These are phyloP conservation scores for Argyrosomus regius DNA, from an alignment of 2,797 vertebrate genomes.

Conservation along the genomic window DNA sequence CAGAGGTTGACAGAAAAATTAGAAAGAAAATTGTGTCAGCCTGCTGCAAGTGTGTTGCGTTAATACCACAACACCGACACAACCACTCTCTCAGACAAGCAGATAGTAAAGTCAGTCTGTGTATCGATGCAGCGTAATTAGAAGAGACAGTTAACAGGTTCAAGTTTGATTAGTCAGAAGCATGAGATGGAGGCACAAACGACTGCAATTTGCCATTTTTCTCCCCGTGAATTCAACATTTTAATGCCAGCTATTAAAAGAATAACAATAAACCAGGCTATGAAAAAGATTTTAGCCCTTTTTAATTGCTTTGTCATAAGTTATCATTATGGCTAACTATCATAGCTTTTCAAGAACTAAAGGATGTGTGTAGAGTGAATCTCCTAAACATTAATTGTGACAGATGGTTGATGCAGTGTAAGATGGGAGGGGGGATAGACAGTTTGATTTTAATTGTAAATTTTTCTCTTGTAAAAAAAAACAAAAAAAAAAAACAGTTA, in stretches of 20 bases:
- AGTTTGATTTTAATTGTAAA: conserved; percentile 29
- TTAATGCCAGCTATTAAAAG: conserved; percentile 64
- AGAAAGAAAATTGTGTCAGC: not conserved
- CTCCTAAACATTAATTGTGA: conserved; percentile 44
- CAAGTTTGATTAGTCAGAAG: conserved; percentile 67
- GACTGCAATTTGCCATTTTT: conserved; percentile 56
- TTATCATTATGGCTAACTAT: conserved; percentile 50
- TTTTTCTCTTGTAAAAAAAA: conserved; percentile 21
- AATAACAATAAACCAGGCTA: conserved; percentile 57
- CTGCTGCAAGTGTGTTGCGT: conserved; percentile 1
- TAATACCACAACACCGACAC: conserved; percentile 6
- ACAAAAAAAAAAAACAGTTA: conserved; percentile 49
- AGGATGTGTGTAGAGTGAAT: conserved; percentile 37
- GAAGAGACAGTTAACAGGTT: conserved; percentile 64
- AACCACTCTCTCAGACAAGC: conserved; percentile 29
- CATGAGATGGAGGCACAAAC: conserved; percentile 48
- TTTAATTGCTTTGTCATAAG: conserved; percentile 65
- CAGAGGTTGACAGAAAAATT: conserved; percentile 19
- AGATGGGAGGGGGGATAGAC: conserved; percentile 19
- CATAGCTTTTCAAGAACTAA: conserved; percentile 45
- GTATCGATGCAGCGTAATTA: conserved; percentile 62
- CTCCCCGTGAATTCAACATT: conserved; percentile 48
- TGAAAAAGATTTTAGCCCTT: conserved; percentile 53
- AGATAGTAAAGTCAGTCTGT: conserved; percentile 41
- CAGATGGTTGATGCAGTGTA: conserved; percentile 47